Conservation (phyloP, 1,140 invertebrate genomes). For the Bombus impatiens region DNA sequence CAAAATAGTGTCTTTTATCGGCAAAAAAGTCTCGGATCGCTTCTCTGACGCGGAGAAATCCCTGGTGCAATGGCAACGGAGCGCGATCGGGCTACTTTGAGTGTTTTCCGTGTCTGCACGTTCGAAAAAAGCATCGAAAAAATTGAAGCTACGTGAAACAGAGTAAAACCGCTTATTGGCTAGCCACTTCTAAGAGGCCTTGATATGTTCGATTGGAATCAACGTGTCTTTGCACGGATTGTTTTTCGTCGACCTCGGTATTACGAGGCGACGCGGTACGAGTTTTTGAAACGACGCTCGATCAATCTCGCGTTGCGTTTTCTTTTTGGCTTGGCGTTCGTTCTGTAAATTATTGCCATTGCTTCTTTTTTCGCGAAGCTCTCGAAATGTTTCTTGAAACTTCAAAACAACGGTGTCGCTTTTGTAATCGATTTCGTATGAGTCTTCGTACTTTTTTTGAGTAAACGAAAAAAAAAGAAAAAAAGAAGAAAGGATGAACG, state of each 20-base stretch:
- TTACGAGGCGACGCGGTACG: not conserved
- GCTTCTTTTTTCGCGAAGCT: constrained; percentile 3
- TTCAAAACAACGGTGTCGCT: constrained; percentile 9
- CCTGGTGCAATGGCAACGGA: constrained; percentile 30
- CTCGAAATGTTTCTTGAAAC: not conserved
- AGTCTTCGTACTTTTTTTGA: constrained; percentile 38
- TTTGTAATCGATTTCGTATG: constrained; percentile 9
- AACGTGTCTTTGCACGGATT: constrained; percentile 49
- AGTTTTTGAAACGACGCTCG: not conserved
- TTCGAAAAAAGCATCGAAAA: constrained; percentile 70
- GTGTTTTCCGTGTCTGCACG: constrained; percentile 40
- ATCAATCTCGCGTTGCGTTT: not conserved
- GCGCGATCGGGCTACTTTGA: constrained; percentile 48
- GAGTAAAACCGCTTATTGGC: constrained; percentile 70
- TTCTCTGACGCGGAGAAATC: not conserved
- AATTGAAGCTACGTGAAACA: constrained; percentile 71
- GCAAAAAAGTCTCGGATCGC: not conserved
- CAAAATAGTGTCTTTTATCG: not conserved
- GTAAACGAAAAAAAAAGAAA: not conserved
- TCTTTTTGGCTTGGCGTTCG: not conserved
- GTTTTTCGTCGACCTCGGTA: not conserved
- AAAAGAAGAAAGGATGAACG: not conserved
- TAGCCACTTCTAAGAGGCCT: constrained; percentile 67
- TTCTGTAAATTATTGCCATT: not conserved
- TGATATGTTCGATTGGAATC: constrained; percentile 78